phyloP scores from a whole-genome alignment of 2,888 invertebrate genomes.

The Caenorhabditis angaria region DNA sequence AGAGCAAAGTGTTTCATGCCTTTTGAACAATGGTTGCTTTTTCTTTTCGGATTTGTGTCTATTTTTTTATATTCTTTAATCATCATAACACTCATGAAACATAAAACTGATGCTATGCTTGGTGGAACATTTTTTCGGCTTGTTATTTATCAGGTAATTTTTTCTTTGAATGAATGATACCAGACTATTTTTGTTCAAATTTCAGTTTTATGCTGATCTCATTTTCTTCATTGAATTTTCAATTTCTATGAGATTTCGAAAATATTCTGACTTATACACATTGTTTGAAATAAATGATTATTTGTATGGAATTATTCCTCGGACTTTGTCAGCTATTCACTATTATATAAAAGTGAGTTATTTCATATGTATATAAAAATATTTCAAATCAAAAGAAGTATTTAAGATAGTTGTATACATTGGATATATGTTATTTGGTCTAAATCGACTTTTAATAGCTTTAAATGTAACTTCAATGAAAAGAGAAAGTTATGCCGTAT shows the following conservation, averaged over 20 bases:
- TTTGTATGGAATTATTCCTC: slow-evolving; percentile 12
- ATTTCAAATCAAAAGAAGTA: not conserved
- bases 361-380: not conserved
- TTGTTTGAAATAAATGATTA: slow-evolving; percentile 24
- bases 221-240: slow-evolving; percentile 38
- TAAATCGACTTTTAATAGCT: slow-evolving; percentile 23
- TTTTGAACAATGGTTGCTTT: slow-evolving; percentile 29
- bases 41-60: slow-evolving; percentile 24
- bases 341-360: slow-evolving; percentile 36
- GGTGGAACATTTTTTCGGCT: slow-evolving; percentile 31
- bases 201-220: slow-evolving; percentile 34
- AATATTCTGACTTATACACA: slow-evolving; percentile 30
- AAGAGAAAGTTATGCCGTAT: slow-evolving; percentile 21
- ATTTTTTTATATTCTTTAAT: slow-evolving; percentile 28
- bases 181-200: not conserved
- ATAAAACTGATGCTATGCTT: slow-evolving; percentile 16
- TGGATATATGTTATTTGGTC: slow-evolving; percentile 25
- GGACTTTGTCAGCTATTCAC: slow-evolving; percentile 28
- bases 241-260: slow-evolving; percentile 30
- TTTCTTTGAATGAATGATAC: not conserved
- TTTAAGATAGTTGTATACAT: slow-evolving; percentile 29
- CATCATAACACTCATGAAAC: slow-evolving; percentile 18
- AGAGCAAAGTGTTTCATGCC: too few species aligned
- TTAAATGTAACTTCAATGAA: slow-evolving; percentile 19
- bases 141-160: slow-evolving; percentile 21